phyloP scores from a whole-genome alignment of 2,113 vertebrate species.

The Chunga burmeisteri region DNA sequence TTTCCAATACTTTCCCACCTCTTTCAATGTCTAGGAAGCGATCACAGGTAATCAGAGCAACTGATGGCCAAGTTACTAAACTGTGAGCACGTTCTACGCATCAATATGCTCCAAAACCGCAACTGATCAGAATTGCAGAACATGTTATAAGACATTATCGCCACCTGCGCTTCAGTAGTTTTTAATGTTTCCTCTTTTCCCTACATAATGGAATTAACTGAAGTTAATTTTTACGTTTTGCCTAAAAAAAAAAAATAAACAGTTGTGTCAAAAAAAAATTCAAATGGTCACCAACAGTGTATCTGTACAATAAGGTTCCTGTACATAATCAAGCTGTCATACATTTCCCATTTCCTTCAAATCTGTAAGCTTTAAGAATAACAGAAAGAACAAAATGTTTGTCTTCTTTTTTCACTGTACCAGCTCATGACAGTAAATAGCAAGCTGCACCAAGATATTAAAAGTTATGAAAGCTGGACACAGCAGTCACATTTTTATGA shows the following conservation, averaged over 20 bases:
- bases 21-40: neutral
- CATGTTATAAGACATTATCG: neutral
- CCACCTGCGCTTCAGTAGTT: neutral
- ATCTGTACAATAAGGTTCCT: neutral
- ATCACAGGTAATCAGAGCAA: neutral
- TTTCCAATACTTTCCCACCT: neutral
- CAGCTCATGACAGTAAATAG: neutral
- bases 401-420: neutral
- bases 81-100: fast-evolving
- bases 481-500: neutral
- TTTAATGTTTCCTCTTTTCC: neutral
- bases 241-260: neutral
- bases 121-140: neutral
- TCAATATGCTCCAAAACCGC: neutral
- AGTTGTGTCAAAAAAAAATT: neutral
- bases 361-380: neutral
- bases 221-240: neutral
- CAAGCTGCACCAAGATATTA: neutral
- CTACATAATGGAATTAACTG: neutral
- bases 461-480: neutral
- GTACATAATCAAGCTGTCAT: neutral
- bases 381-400: neutral
- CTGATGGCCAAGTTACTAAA: neutral
- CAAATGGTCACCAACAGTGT: neutral
- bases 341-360: neutral